Conservation (phyloP, 1,140 invertebrate species). For the Centruroides vittatus region DNA sequence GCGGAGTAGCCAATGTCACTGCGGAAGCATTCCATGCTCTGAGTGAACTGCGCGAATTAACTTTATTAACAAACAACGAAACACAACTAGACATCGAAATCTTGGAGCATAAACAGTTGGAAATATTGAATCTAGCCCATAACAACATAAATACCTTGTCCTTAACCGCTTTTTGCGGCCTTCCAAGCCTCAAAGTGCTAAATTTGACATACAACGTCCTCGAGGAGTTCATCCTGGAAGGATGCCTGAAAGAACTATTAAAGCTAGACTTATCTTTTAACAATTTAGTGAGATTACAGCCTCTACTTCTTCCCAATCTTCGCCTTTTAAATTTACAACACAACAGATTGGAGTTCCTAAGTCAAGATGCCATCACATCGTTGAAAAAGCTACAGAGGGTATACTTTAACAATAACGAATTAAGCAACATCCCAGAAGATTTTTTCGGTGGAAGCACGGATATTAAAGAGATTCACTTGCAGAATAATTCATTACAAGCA, state of each 20-base stretch:
- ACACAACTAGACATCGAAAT: no score
- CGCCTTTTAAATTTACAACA: slow-evolving; percentile 45
- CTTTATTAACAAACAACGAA: no score
- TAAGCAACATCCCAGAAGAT: slow-evolving; percentile 57
- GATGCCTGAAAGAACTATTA: slow-evolving; percentile 30
- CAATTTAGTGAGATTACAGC: slow-evolving; percentile 50
- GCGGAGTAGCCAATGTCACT: no score
- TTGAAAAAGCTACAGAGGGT: slow-evolving; percentile 56
- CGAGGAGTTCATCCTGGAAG: slow-evolving; percentile 33
- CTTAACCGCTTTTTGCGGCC: slow-evolving; percentile 42
- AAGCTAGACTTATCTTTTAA: slow-evolving; percentile 64
- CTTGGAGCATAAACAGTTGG: slow-evolving; percentile 40
- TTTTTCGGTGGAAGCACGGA: slow-evolving; percentile 56
- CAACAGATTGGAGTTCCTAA: slow-evolving; percentile 66
- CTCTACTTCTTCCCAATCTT: slow-evolving; percentile 12
- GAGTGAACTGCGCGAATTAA: no score
- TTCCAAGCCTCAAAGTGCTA: slow-evolving; percentile 59
- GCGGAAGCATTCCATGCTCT: no score
- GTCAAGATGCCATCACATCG: slow-evolving; percentile 55
- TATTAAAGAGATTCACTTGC: slow-evolving; percentile 59
- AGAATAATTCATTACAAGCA: slow-evolving; percentile 60
- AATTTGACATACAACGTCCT: slow-evolving; percentile 71
- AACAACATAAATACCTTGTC: slow-evolving; percentile 17
- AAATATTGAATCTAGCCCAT: slow-evolving; percentile 27
- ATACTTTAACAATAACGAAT: slow-evolving; percentile 66